A percentile compares a stretch with the other conserved stretches of the same genome.
These are phyloP conservation scores for Eupeodes latifasciatus DNA, from an alignment of 2,888 invertebrate genomes.

Conservation along the genomic window DNA sequence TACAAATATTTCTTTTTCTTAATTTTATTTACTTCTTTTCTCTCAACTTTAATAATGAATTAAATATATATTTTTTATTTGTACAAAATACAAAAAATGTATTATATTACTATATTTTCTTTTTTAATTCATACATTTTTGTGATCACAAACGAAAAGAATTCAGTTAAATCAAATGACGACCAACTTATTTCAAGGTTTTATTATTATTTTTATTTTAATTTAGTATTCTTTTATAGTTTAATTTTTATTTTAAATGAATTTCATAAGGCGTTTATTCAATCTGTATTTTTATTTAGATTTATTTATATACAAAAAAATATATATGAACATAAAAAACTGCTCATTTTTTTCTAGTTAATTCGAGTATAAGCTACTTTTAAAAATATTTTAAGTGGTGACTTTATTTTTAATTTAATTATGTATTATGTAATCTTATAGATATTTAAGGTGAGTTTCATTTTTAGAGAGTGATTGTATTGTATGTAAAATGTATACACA, in stretches of 20 bases:
- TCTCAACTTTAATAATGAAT: conserved; percentile 34
- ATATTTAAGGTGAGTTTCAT: conserved; percentile 30
- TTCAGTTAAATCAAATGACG: conserved; percentile 29
- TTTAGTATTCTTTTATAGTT: conserved; percentile 49
- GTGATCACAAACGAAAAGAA: conserved; percentile 46
- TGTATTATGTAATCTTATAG: conserved; percentile 7
- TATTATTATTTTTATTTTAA: conserved; percentile 12
- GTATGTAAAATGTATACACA: conserved; percentile 30
- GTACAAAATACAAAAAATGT: conserved; percentile 33
- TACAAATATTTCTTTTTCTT: conserved; percentile 22
- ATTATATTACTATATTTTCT: conserved; percentile 36
- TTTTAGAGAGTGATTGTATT: conserved; percentile 23
- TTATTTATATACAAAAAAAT: conserved; percentile 45
- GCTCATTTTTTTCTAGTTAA: conserved; percentile 67
- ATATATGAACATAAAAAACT: conserved; percentile 17
- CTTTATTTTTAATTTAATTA: conserved; percentile 32
- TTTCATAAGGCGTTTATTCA: conserved; percentile 5
- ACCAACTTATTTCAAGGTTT: conserved; percentile 37
- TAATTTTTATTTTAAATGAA: conserved; percentile 62
- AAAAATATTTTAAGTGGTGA: conserved; percentile 43
- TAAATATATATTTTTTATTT: conserved; percentile 24
- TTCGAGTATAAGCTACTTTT: conserved; percentile 66
- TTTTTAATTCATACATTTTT: conserved; percentile 41
- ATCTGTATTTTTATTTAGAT: conserved; percentile 40
- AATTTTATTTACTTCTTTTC: conserved; percentile 12